These are phyloP conservation scores for Parasteatoda tepidariorum DNA, from an alignment of 1,140 invertebrate genomes.

Conservation along the genomic window DNA sequence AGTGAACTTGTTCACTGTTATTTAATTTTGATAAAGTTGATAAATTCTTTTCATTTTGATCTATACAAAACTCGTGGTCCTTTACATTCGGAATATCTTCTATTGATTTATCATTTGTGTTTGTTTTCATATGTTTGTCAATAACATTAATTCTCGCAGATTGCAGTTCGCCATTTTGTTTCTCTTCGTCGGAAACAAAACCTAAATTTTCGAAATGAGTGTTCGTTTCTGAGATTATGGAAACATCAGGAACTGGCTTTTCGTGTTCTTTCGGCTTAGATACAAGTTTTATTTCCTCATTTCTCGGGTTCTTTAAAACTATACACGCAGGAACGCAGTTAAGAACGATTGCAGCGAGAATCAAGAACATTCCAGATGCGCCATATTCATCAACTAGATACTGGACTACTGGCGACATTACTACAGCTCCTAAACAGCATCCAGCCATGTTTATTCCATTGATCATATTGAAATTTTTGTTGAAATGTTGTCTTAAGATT, in stretches of 20 bases:
- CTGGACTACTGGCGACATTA: background rate
- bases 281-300: background rate
- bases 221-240: background rate
- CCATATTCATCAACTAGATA: background rate
- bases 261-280: background rate
- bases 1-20: no score
- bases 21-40: no score
- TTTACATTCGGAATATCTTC: no score
- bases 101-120: no score
- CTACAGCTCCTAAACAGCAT: constrained; percentile 3
- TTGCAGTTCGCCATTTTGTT: no score
- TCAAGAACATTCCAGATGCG: constrained; percentile 9
- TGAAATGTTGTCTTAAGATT: constrained; percentile 25
- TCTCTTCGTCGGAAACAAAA: no score
- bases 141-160: no score
- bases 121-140: no score
- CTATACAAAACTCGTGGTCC: no score
- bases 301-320: background rate
- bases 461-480: constrained; percentile 5
- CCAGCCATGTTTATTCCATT: constrained; percentile 23
- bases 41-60: no score
- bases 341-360: background rate
- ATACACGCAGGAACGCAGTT: constrained; percentile 2
- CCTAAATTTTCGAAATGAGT: background rate
- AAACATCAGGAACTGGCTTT: background rate